Evolutionary conservation across 2,797 vertebrate species (phyloP), one percentile per base, ranked within the genome.

Genomic region (Megalops cyprinoides): DNA sequence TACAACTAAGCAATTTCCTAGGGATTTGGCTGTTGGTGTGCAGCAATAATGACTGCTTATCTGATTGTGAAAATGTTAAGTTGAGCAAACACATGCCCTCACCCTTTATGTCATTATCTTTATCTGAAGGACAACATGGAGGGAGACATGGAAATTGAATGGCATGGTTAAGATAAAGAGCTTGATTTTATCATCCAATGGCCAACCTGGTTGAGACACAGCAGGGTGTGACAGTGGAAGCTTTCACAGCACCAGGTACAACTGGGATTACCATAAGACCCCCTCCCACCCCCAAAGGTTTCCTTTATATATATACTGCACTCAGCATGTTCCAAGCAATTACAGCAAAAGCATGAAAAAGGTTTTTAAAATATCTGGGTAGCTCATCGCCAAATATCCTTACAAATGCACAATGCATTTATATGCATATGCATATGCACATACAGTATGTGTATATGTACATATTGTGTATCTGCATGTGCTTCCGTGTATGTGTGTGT

Each of bases 111-210:
- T 79, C 75, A 79, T 76, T 80, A 83, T 37, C 55, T 81, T 85
- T 83, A 84, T 85, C 77, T 77, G 82, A 71, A 81, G 77, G 42
- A 14, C n/a, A 46, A 65, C 73, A 28, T 65, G 51, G 31, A 65
- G 48, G 73, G 53, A 78, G 49, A 71, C 69, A 31, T 53, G 51
- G 53, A 48, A 77, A 78, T 78, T 69, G 73, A 55, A 79, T n/a
- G 62, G 34, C 81, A 48, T n/a, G 53, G 77, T 62, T 12, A 65
- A 82, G 82, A 85, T 83, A 80, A 81, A 83, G 53, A 44, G 77
- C 39, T 81, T 25, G 49, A 85, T 84, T 69, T 81, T 80, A 84
- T 84, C 71, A 37, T 53, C 37, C n/a, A 25, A 58, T 42, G 53
- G 1, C n/a, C 25, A 15, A n/a, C 49, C 31, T 23, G 51, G 9